Conservation (phyloP, 2,888 invertebrate genomes). For the Nomada goodeniana region DNA sequence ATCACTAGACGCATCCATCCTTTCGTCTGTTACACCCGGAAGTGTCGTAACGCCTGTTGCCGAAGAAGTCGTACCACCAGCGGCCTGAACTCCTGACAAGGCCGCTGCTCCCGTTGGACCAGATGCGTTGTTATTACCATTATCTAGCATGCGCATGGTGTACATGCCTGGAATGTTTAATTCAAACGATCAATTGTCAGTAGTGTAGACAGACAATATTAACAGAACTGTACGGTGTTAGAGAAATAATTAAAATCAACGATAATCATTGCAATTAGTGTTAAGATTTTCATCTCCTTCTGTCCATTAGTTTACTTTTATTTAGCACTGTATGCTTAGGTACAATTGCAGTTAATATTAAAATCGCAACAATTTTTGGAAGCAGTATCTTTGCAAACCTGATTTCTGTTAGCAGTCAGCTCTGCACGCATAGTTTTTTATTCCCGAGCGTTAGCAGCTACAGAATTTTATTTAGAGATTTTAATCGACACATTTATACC, state of each 20-base stretch:
- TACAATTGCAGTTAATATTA: no score
- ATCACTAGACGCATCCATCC: slow-evolving; percentile 94
- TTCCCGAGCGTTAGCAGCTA: slow-evolving; percentile 20
- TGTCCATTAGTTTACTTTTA: no score
- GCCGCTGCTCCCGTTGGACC: slow-evolving; percentile 79
- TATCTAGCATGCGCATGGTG: slow-evolving; percentile 94
- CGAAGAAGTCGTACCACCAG: slow-evolving; percentile 82
- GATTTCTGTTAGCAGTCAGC: slow-evolving; percentile 47
- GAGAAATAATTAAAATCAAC: no score
- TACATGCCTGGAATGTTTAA: slow-evolving; percentile 90
- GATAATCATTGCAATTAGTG: no score
- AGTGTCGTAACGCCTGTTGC: slow-evolving; percentile 82
- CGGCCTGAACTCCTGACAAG: slow-evolving; percentile 79
- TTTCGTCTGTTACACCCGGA: slow-evolving; percentile 85
- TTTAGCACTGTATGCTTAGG: no score
- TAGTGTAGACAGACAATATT: background rate
- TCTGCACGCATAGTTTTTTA: slow-evolving; percentile 18
- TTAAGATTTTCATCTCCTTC: no score
- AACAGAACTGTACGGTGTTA: background rate
- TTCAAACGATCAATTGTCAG: background rate
- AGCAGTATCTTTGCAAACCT: slow-evolving; percentile 35
- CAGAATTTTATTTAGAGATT: background rate
- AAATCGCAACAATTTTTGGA: background rate
- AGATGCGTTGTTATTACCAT: slow-evolving; percentile 81
- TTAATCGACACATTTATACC: background rate